phyloP scores from a whole-genome alignment of 2,888 invertebrate genomes.

The Palloptera scutellata region DNA sequence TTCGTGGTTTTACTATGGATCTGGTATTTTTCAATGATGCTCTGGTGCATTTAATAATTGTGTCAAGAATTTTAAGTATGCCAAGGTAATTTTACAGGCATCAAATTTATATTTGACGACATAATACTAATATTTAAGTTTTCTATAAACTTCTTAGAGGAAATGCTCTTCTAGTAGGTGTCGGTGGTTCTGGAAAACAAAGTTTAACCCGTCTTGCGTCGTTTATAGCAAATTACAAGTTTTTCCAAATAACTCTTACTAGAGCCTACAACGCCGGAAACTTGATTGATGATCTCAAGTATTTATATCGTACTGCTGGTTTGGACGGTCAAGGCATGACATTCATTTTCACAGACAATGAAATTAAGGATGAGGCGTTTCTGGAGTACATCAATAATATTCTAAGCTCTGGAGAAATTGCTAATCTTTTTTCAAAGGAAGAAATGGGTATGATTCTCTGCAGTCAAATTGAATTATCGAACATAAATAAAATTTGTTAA shows the following conservation, averaged over 20 bases:
- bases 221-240: slow-evolving; percentile 82
- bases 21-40: slow-evolving; percentile 89
- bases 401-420: slow-evolving; percentile 88
- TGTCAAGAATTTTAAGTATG: slow-evolving; percentile 83
- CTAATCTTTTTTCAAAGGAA: slow-evolving; percentile 87
- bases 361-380: slow-evolving; percentile 90
- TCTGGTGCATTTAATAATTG: slow-evolving; percentile 84
- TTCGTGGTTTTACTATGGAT: slow-evolving; percentile 79
- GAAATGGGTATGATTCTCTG: slow-evolving; percentile 70
- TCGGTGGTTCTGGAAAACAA: slow-evolving; percentile 92
- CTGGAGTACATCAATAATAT: slow-evolving; percentile 89
- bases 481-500: neutral
- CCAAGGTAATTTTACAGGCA: slow-evolving; percentile 67
- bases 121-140: neutral
- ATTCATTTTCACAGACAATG: slow-evolving; percentile 91
- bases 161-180: slow-evolving; percentile 85
- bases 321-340: slow-evolving; percentile 78
- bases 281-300: slow-evolving; percentile 86
- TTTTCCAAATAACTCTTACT: slow-evolving; percentile 85
- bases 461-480: too few species aligned
- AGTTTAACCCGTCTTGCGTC: slow-evolving; percentile 86
- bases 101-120: neutral
- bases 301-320: slow-evolving; percentile 81
- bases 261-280: slow-evolving; percentile 81
- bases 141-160: slow-evolving; percentile 65